Evolutionary conservation across 2,888 invertebrate species (phyloP).

Genomic region (Pollenia labialis): DNA sequence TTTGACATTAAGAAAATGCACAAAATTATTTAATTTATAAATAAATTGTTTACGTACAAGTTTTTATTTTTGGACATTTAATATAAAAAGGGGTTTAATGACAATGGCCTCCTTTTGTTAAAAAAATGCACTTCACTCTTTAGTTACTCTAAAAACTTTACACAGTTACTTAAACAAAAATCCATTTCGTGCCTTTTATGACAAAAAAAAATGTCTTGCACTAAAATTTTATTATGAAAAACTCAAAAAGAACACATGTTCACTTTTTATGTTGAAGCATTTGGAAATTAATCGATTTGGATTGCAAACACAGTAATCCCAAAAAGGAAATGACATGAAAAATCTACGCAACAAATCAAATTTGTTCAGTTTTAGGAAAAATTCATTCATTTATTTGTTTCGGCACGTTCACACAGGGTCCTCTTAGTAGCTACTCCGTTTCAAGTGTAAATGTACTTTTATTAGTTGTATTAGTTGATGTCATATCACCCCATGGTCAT

Average conservation of each 20-base stretch:
- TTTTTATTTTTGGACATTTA: conserved; percentile 16
- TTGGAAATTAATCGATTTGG: neutral
- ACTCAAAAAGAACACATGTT: conserved; percentile 33
- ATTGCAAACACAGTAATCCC: conserved; percentile 21
- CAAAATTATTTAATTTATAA: conserved; percentile 14
- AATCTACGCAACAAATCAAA: conserved; percentile 24
- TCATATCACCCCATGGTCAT: conserved; percentile 29
- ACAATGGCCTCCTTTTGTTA: conserved; percentile 65
- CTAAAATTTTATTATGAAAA: neutral
- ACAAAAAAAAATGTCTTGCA: conserved; percentile 18
- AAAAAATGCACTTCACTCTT: conserved; percentile 7
- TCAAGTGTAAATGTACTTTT: conserved; percentile 39
- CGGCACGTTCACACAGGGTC: neutral
- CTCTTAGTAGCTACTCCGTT: neutral
- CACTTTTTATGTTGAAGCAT: conserved; percentile 17
- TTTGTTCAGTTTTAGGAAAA: neutral
- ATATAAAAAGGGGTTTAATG: conserved; percentile 34
- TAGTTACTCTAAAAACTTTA: neutral
- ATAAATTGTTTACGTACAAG: neutral
- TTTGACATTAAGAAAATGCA: conserved; percentile 41
- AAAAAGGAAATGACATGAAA: conserved; percentile 60
- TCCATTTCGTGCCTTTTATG: conserved; percentile 52
- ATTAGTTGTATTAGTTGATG: conserved; percentile 28
- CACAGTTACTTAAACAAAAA: neutral
- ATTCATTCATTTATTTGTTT: neutral